Evolutionary conservation across 2,888 invertebrate genomes (phyloP), one percentile per base, ranked within the genome.

Genomic region (Dasypogon diadema): DNA sequence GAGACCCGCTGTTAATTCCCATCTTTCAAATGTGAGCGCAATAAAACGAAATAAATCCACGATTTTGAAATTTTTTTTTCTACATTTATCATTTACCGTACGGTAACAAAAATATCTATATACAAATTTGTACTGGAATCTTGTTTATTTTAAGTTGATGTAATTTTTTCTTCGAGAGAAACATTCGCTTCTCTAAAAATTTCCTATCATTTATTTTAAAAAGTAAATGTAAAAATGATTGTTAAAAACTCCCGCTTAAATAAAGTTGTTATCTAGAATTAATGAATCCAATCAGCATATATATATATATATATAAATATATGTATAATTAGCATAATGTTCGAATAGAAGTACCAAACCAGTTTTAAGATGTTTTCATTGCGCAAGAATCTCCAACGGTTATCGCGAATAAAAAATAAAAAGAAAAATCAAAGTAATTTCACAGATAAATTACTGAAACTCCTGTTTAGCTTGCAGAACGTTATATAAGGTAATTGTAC

Each of bases 1-100:
- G 99, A 99, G 89, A 99, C 99, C 46, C 90, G 99, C 87, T 99
- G 99, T 89, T 99, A 92, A 89, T 73, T 18, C 37, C 18, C 56
- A 56, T 75, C 76, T 56, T 63, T 63, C 5, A 22, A 42, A 63
- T n/a, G 18, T 16, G 58, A 24, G 6, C n/a, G 34, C 70, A 54
- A 54, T 30, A 70, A 51, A 34, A 54, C 18, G 54, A 54, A 48
- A 54, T n/a, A 54, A 54, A 70, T 56, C 18, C 34, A 70, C 16
- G 42, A 54, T 46, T 42, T 65, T 65, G 16, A 14, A 42, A 65
- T 46, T 26, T 48, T 65, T 21, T 14, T 48, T 48, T 48, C 48
- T 30, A 30, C 34, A 30, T 30, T 6, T 30, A 6, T 16, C 16
- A 18, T 14, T 42, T 10, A 10, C 16, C 16, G 12, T 37, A 60